Percentiles rank a stretch among this genome's conserved stretches.
Conservation (phyloP, 2,888 invertebrate species). For the Macrosiphum euphorbiae region DNA sequence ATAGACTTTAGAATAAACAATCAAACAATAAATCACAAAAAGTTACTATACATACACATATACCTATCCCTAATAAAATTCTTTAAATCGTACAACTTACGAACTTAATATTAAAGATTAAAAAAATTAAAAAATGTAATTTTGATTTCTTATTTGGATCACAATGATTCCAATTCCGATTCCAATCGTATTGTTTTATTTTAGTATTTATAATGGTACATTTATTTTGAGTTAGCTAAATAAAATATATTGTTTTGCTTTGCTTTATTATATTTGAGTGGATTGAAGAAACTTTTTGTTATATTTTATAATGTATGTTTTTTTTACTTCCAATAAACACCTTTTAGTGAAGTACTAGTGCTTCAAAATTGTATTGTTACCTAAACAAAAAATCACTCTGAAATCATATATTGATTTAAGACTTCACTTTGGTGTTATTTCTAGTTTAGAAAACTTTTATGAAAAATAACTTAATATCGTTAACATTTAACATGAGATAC, state of each 20-base stretch:
- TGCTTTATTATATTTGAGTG: neutral
- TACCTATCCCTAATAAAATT: neutral
- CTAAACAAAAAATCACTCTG: neutral
- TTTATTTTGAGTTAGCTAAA: too few species aligned
- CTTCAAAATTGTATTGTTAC: neutral
- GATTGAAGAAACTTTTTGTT: neutral
- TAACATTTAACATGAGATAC: neutral
- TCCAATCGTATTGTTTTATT: neutral
- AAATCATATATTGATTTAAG: neutral
- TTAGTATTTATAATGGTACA: neutral
- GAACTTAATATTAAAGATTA: neutral
- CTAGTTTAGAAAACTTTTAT: neutral
- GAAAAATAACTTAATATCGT: neutral
- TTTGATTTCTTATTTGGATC: neutral
- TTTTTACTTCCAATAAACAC: neutral
- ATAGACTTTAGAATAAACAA: neutral
- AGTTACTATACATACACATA: neutral
- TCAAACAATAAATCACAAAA: neutral
- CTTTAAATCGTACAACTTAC: neutral
- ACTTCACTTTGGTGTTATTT: neutral
- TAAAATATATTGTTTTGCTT: neutral
- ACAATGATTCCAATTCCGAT: neutral
- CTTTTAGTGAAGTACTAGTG: neutral
- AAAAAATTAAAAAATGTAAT: neutral
- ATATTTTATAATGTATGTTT: neutral